Base-by-base conservation (phyloP, 2,888 invertebrate species). In the Xestia sexstrigata region DNA sequence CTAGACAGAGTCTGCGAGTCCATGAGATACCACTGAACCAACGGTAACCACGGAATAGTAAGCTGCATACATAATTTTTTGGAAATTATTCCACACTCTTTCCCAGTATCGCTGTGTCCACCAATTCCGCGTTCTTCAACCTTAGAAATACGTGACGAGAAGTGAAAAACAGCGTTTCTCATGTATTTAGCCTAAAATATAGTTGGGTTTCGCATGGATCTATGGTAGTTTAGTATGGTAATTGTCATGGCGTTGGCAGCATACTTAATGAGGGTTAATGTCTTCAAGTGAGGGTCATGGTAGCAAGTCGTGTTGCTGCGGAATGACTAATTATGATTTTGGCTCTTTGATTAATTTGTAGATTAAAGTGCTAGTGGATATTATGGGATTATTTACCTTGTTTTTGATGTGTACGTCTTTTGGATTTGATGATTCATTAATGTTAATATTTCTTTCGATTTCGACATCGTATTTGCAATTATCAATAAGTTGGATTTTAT, bases 111-210 rank as follows among this genome's bases (percentile, higher is more conserved):
- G 60, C 69, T 68, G 20, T 82, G 86, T 78, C 71, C 88, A 89
- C 87, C 85, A 87, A 92, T 92, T 91, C 90, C 89, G 90, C 91
- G 92, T 92, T 91, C 92, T 82, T 92, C 90, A 90, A 93, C 92
- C 91, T 92, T 73, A 69, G 58, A n/a, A 82, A 66, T 90, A 93
- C 93, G 93, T 93, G 93, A 93, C 90, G 76, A 87, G 92, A 88
- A 91, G 88, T 80, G 87, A 87, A 88, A 91, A 90, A 88, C 87
- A 88, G 86, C 73, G 60, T 82, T 90, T 88, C 87, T 81, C 86
- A 87, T 89, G 88, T 89, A 90, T 91, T 91, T 90, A 88, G 88
- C 88, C 90, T 90, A 92, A 92, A 92, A 91, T 88, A 89, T 88
- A 80, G 85, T 74, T 79, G 78, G 66, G 78, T 87, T 88, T 87